Evolutionary conservation across 2,888 invertebrate species (phyloP).

Genomic region (Hemicrepidius hirtus): DNA sequence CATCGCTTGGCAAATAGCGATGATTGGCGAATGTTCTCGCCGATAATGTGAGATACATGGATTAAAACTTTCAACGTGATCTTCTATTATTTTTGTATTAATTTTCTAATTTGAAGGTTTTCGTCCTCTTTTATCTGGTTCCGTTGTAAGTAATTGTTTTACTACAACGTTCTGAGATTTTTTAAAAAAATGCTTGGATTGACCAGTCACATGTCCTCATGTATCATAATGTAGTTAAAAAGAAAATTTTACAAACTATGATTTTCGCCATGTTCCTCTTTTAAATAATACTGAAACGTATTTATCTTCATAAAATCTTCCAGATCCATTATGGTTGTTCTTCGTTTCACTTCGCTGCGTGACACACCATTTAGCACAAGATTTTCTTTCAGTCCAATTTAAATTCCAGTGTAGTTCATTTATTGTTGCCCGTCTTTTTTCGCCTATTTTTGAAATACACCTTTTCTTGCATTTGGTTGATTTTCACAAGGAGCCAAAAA

Average conservation of each 20-base stretch:
- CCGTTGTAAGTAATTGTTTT: too few relatives aligned
- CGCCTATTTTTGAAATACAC: too few relatives aligned
- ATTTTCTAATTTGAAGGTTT: constrained; percentile 23
- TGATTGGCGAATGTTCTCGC: constrained; percentile 35
- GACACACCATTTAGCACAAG: constrained; percentile 3
- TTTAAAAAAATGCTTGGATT: constrained; percentile 36
- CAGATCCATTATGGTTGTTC: too few relatives aligned
- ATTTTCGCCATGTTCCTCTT: not conserved
- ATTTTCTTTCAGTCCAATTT: too few relatives aligned
- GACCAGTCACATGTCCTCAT: constrained; percentile 42
- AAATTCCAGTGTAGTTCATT: too few relatives aligned
- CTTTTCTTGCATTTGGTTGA: too few relatives aligned
- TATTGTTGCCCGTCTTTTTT: too few relatives aligned
- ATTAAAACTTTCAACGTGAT: constrained; percentile 41
- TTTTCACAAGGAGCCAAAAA: too few relatives aligned
- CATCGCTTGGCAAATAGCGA: constrained; percentile 40
- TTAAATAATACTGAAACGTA: not conserved
- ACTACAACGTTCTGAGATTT: too few relatives aligned
- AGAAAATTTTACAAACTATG: constrained; percentile 42
- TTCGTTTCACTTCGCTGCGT: not conserved
- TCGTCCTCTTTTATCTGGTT: too few relatives aligned
- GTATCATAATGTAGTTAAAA: constrained; percentile 34
- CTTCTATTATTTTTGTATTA: constrained; percentile 21
- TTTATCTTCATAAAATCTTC: constrained; percentile 6
- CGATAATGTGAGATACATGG: constrained; percentile 48